Evolutionary conservation across 92 coral and sea anemone genomes (phyloP).

Genomic region (Hydrozoanthus gracilis): DNA sequence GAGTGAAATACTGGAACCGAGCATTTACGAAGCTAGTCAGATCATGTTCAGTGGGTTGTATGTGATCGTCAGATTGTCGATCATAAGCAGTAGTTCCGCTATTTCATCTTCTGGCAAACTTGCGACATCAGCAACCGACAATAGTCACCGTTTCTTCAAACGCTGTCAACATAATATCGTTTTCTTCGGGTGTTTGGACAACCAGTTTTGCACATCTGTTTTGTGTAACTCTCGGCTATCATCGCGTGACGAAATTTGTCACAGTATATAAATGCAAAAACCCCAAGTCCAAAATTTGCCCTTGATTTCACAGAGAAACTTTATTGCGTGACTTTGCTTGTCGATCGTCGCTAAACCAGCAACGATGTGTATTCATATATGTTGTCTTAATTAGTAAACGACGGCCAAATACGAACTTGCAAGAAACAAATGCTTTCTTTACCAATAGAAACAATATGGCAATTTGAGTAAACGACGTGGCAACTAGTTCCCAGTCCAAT

Average conservation of each 20-base stretch:
- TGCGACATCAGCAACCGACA: background rate
- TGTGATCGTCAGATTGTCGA: background rate
- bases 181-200: conserved; percentile 17
- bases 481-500: too few species aligned
- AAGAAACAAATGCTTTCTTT: too few species aligned
- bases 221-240: background rate
- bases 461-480: too few species aligned
- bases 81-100: background rate
- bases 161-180: background rate
- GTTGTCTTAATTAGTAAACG: background rate
- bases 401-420: conserved; percentile 26
- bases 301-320: conserved; percentile 1
- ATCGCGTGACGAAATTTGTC: background rate
- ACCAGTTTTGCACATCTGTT: conserved; percentile 33
- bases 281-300: background rate
- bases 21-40: background rate
- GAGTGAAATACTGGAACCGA: background rate
- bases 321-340: background rate
- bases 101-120: conserved; percentile 10
- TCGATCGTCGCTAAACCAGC: background rate
- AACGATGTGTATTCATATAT: too few species aligned
- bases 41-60: conserved; percentile 5
- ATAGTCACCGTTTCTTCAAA: background rate
- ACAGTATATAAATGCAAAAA: background rate
- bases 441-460: too few species aligned